A percentile compares a stretch with the other conserved stretches of the same genome.
Conservation (phyloP, 2,797 vertebrate genomes). For the Amblyraja radiata region DNA sequence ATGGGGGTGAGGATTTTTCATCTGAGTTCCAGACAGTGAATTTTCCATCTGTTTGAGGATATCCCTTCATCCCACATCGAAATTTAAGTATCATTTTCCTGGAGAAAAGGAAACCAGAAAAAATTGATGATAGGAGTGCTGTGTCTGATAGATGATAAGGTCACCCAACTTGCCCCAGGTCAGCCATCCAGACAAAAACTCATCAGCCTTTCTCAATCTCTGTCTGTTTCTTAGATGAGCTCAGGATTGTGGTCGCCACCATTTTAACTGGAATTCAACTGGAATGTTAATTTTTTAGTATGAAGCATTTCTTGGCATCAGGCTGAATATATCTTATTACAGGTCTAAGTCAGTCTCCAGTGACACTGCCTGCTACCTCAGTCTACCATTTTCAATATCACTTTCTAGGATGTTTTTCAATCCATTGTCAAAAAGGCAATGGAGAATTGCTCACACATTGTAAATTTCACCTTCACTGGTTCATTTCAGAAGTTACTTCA, state of each 20-base stretch:
- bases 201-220: not conserved
- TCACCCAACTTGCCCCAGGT: not conserved
- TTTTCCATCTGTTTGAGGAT: not conserved
- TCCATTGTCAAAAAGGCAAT: not conserved
- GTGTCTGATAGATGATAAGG: not conserved
- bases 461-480: not conserved
- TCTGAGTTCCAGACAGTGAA: not conserved
- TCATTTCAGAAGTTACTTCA: not conserved
- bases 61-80: not conserved
- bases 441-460: not conserved
- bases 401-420: not conserved
- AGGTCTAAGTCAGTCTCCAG: not conserved
- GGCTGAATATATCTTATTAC: not conserved
- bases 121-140: too few species aligned
- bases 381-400: not conserved
- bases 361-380: not conserved
- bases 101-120: not conserved
- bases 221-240: not conserved
- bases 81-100: not conserved
- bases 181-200: not conserved
- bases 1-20: not conserved
- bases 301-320: not conserved
- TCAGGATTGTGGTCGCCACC: not conserved
- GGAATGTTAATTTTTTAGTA: not conserved
- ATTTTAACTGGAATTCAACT: not conserved